These are phyloP conservation scores for Hylia prasina DNA, from an alignment of 2,113 vertebrate genomes.

Conservation along the genomic window DNA sequence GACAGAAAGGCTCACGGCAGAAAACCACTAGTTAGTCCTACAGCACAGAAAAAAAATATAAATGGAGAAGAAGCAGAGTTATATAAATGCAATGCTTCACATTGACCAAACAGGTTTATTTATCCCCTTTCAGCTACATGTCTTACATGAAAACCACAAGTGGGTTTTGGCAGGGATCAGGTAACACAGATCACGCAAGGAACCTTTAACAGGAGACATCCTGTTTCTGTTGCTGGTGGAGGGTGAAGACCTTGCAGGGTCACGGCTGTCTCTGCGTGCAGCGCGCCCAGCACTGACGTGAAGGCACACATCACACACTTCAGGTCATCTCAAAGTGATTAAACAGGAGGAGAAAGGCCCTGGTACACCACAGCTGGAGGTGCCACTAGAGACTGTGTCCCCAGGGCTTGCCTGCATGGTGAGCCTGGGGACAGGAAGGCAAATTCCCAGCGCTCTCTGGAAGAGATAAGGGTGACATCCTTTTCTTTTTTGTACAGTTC, in stretches of 20 bases:
- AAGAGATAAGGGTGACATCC: neutral
- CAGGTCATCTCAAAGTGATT: neutral
- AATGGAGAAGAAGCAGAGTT: accelerated
- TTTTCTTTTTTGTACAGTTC: neutral
- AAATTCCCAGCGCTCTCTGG: accelerated
- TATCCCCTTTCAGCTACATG: neutral
- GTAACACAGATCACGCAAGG: neutral
- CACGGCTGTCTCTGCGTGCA: accelerated
- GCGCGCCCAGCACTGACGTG: accelerated
- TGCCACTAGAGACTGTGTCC: neutral
- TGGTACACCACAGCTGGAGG: neutral
- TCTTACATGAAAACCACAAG: neutral
- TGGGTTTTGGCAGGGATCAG: neutral
- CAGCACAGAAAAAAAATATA: neutral
- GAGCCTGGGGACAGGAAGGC: neutral
- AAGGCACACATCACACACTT: neutral
- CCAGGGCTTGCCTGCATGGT: no score
- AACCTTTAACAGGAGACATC: neutral
- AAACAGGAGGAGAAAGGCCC: neutral
- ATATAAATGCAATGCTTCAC: neutral
- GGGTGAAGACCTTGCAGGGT: neutral
- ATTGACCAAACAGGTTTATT: neutral
- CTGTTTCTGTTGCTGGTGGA: neutral
- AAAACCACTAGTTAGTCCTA: neutral
- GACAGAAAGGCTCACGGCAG: neutral